These are phyloP conservation scores for Romanogobio albipinnatus DNA, from an alignment of 2,113 vertebrate genomes.

Conservation along the genomic window DNA sequence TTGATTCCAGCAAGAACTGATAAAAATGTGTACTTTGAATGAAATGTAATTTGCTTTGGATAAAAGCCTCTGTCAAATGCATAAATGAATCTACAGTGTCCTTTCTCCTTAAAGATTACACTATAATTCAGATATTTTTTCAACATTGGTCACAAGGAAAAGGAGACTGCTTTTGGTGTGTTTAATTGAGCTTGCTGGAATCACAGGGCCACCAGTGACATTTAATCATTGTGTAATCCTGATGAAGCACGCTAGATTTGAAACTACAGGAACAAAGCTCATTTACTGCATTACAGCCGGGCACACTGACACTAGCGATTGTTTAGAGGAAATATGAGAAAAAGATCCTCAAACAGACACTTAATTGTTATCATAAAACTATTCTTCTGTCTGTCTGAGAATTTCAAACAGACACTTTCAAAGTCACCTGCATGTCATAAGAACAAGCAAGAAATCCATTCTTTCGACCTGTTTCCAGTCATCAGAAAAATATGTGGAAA, in stretches of 20 bases:
- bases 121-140: background rate
- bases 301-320: background rate
- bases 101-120: no score
- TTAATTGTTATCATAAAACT: background rate
- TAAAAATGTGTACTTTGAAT: no score
- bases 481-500: background rate
- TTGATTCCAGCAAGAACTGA: no score
- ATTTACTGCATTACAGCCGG: background rate
- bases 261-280: background rate
- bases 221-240: constrained; percentile 36
- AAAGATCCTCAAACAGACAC: background rate
- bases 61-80: no score
- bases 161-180: background rate
- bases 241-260: constrained; percentile 11
- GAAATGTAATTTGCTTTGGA: no score
- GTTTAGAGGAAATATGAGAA: background rate
- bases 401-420: background rate
- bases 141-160: background rate
- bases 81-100: no score
- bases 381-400: no score
- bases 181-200: constrained; percentile 8
- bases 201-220: background rate
- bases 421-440: background rate
- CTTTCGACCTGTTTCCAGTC: background rate
- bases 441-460: background rate